Evolutionary conservation across 2,888 invertebrate genomes (phyloP), one percentile per base, ranked within the genome.

Genomic region (Choreutis nemorana): DNA sequence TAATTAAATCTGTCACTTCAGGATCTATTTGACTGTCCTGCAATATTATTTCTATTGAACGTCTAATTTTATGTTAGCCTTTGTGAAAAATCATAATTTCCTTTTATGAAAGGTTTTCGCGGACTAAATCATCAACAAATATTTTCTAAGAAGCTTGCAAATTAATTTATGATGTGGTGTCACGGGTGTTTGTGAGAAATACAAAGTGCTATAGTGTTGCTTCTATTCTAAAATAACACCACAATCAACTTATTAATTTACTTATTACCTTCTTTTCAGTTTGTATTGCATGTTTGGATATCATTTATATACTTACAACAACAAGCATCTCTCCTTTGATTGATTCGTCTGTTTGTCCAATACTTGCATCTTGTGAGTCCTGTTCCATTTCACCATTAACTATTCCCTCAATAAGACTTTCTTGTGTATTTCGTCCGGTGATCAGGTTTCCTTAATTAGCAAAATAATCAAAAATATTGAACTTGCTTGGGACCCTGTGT

Each of bases 1-100:
- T 84, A 29, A 91, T 83, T 41, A 90, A 77, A 40, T 82, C 80
- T 31, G 83, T 78, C 22, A 90, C 81, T 57, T 87, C 87, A 9
- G 81, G 79, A 41, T 88, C 87, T 61, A 83, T 77, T 61, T 73
- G 70, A 47, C 60, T 75, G 36, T 73, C 72, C 77, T 78, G 66
- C 38, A 60, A 45, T 39, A 35, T 30, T 21, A 13, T 28, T 24
- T 33, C n/a, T n/a, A n/a, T 23, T 23, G 11, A 10, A 7, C n/a
- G n/a, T n/a, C n/a, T n/a, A n/a, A n/a, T n/a, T n/a, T n/a, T n/a
- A n/a, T n/a, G n/a, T n/a, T n/a, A n/a, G n/a, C n/a, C n/a, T n/a
- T n/a, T n/a, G n/a, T n/a, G n/a, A n/a, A n/a, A n/a, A n/a, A n/a
- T n/a, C n/a, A n/a, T n/a, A n/a, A n/a, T n/a, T n/a, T n/a, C n/a